Evolutionary conservation across 1,140 invertebrate species (phyloP).

Genomic region (Drosophila azteca): DNA sequence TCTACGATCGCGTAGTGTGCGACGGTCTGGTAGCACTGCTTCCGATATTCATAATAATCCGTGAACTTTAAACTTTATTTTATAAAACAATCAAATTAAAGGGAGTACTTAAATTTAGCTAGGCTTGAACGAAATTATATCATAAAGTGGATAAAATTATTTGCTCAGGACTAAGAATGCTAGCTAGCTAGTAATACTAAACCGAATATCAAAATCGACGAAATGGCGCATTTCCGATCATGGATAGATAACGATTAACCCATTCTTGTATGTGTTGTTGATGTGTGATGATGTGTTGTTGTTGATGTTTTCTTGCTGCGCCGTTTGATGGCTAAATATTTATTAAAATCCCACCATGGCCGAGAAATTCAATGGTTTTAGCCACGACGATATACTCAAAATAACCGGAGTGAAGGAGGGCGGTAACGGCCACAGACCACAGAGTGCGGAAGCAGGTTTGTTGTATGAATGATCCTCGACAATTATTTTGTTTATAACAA

Average conservation of each 20-base stretch:
- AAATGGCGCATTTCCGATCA: no score
- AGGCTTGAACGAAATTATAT: no score
- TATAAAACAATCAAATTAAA: no score
- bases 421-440: constrained; percentile 3
- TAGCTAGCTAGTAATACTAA: no score
- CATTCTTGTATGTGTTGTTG: no score
- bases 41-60: no score
- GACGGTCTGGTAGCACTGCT: constrained; percentile 36
- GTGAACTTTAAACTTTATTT: no score
- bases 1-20: neutral
- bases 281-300: constrained; percentile 59
- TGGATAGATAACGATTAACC: no score
- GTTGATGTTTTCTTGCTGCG: neutral
- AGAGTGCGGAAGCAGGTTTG: constrained; percentile 59
- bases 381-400: constrained; percentile 84
- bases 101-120: no score
- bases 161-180: no score
- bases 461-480: constrained; percentile 41
- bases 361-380: constrained; percentile 84
- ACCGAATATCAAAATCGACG: no score
- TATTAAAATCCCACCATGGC: constrained; percentile 64
- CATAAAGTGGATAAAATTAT: no score
- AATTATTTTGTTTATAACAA: constrained; percentile 50
- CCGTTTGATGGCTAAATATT: constrained; percentile 48
- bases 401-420: constrained; percentile 60